Base-by-base conservation (phyloP, 2,113 vertebrate genomes). In the Microtus montanus region DNA sequence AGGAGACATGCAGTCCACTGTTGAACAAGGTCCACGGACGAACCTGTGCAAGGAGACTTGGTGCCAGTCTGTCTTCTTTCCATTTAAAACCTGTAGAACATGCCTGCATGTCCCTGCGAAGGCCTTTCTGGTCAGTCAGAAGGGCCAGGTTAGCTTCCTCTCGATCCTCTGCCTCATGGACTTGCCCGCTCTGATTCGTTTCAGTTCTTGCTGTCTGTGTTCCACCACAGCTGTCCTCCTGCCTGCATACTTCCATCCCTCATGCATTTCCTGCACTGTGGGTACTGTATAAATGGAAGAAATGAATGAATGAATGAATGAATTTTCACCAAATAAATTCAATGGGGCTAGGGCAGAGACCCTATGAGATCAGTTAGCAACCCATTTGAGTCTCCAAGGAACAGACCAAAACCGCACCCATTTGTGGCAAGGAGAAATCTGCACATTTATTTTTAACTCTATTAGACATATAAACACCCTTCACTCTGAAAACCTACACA, bases 391-490 rank as follows among this genome's bases (percentile, higher is more conserved):
- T 89, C 44, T 92, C 63, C 17, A 66, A 73, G 84, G 26, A 93
- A 89, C 44, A 47, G 22, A 30, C 54, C n/a, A 75, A 92, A 96
- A 74, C 24, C 7, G 33, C 66, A 24, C 58, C 63, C 71, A 63
- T 54, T 79, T 93, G 80, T n/a, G 78, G 71, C 64, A 80, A 54
- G 87, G 15, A 95, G 38, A 30, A 83, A 61, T 83, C 22, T 38
- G 54, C 12, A 41, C 35, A 17, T 44, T 64, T 84, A 88, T 92
- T 91, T 94, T 96, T 94, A 88, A 90, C 71, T 79, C 13, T 85
- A 88, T 94, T 95, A 90, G 86, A 95, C 77, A 85, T 54, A 58
- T 90, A 87, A 82, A 95, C 82, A 95, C 38, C 47, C 77, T 90
- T 84, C 82, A 88, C 77, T 20, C 74, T 90, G 73, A 95, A 87